Evolutionary conservation across 2,113 vertebrate species (phyloP).

Genomic region (Plotosus lineatus): DNA sequence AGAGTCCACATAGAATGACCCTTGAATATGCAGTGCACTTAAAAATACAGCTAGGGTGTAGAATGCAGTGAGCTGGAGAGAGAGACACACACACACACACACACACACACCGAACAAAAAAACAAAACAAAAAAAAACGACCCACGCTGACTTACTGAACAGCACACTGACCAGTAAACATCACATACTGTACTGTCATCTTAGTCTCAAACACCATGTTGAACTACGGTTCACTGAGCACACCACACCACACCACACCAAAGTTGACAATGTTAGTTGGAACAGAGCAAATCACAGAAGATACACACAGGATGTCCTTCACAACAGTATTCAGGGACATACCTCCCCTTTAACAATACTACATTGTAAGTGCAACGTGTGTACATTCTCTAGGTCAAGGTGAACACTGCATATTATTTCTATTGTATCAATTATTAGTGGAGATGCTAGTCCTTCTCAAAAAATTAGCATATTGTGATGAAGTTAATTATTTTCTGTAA

Average conservation of each 20-base stretch:
- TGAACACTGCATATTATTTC: slow-evolving; percentile 9
- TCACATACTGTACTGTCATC: background rate
- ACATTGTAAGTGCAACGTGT: slow-evolving; percentile 38
- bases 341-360: slow-evolving; percentile 21
- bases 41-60: background rate
- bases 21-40: too few species aligned
- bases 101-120: too few species aligned
- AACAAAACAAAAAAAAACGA: too few species aligned
- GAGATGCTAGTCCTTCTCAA: too few species aligned
- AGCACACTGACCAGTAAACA: slow-evolving; percentile 1
- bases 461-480: too few species aligned
- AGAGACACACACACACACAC: slow-evolving; percentile 14
- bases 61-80: background rate
- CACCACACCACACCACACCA: background rate
- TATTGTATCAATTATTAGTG: background rate
- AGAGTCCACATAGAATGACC: background rate
- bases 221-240: background rate
- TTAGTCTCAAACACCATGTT: background rate
- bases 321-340: slow-evolving; percentile 46
- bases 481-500: too few species aligned
- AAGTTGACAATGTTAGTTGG: slow-evolving; percentile 60
- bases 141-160: slow-evolving; percentile 34
- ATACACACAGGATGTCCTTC: slow-evolving; percentile 30
- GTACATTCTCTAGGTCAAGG: slow-evolving; percentile 49
- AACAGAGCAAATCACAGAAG: slow-evolving; percentile 7